Conservation (phyloP, 2,113 vertebrate species). For the Ailuropoda melanoleuca region DNA sequence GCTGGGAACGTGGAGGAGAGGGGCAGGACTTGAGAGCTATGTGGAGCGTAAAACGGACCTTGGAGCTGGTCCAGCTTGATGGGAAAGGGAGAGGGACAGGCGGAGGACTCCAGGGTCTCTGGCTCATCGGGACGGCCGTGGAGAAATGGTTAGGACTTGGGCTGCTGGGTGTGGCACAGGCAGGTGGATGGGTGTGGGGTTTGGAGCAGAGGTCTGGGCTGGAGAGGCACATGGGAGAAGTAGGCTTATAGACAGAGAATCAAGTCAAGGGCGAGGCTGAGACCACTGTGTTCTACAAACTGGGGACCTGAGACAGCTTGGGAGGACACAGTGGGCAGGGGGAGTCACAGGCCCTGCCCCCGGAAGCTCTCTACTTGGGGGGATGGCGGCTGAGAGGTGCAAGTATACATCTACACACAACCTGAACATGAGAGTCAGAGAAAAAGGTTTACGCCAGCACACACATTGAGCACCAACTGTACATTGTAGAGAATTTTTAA, state of each 20-base stretch:
- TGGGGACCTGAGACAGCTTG: not conserved
- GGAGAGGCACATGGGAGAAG: not conserved
- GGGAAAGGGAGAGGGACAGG: not conserved
- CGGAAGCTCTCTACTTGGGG: accelerated
- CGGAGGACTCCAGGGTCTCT: not conserved
- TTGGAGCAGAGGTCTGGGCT: not conserved
- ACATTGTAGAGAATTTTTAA: not conserved
- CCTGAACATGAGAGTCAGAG: not conserved
- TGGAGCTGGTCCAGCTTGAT: not conserved
- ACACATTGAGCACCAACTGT: not conserved
- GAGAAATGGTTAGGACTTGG: not conserved
- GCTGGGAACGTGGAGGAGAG: not conserved
- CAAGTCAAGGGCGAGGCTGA: not conserved
- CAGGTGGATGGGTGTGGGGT: not conserved
- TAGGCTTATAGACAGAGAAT: not conserved
- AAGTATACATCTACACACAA: not conserved
- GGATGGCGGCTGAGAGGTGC: not conserved
- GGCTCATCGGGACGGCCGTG: not conserved
- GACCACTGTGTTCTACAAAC: accelerated
- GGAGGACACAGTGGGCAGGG: accelerated
- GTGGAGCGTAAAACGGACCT: no score
- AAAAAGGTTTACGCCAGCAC: not conserved
- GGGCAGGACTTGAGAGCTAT: accelerated
- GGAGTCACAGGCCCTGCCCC: not conserved
- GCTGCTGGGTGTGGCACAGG: not conserved